Evolutionary conservation across 1,140 invertebrate species (phyloP).

Genomic region (Palaemon carinicauda): DNA sequence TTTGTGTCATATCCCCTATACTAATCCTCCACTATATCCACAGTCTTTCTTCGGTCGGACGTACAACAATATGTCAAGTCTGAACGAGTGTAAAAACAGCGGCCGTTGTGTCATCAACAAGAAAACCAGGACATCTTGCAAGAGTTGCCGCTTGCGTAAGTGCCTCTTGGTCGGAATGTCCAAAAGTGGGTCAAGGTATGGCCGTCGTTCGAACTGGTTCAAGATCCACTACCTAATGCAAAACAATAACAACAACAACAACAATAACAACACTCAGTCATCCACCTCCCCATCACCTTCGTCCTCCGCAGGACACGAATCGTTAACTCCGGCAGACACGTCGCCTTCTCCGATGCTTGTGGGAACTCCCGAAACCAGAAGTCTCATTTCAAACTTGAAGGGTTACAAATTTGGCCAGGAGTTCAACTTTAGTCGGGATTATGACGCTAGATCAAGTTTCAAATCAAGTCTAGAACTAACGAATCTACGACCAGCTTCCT

Average conservation of each 20-base stretch:
- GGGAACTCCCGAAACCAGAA: conserved; percentile 30
- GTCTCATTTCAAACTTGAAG: conserved; percentile 25
- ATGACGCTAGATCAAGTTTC: conserved; percentile 16
- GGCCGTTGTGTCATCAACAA: conserved; percentile 94
- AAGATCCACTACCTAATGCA: conserved; percentile 92
- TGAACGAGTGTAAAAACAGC: conserved; percentile 92
- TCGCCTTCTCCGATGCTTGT: not conserved
- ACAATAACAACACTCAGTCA: conserved; percentile 68
- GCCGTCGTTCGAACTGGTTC: conserved; percentile 91
- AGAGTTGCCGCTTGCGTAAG: conserved; percentile 90
- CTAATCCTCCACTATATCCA: too few species aligned
- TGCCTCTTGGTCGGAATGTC: conserved; percentile 95
- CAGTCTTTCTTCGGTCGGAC: conserved; percentile 97
- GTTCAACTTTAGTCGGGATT: conserved; percentile 5
- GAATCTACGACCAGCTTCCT: too few species aligned
- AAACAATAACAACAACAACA: conserved; percentile 73
- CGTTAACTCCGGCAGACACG: not conserved
- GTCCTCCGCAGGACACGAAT: not conserved
- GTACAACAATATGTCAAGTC: conserved; percentile 90
- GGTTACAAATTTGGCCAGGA: conserved; percentile 68
- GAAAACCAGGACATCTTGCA: conserved; percentile 94
- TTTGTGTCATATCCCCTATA: too few species aligned
- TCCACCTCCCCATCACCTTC: not conserved
- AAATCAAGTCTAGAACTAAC: too few species aligned
- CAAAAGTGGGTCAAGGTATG: conserved; percentile 89